phyloP scores from a whole-genome alignment of 2,797 vertebrate genomes.

The Heteromormyrus szaboi region DNA sequence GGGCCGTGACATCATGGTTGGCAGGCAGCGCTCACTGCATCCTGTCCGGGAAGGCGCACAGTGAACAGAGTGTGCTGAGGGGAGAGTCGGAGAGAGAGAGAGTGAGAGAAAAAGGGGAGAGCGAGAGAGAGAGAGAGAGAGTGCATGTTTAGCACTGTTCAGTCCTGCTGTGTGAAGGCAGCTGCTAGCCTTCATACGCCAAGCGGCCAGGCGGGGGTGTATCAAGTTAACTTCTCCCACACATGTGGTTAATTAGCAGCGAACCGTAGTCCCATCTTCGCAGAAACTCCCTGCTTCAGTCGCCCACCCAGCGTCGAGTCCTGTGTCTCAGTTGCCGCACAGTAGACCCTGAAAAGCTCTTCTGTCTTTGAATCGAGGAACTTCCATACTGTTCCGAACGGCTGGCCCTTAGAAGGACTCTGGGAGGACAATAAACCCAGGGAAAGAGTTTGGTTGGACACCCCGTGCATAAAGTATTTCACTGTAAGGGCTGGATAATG shows the following conservation, averaged over 20 bases:
- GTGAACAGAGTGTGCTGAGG: not conserved
- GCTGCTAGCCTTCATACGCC: slow-evolving; percentile 47
- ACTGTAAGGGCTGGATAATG: not conserved
- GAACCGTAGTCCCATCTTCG: slow-evolving; percentile 24
- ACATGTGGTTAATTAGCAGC: slow-evolving; percentile 35
- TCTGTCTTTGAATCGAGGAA: not conserved
- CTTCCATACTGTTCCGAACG: not conserved
- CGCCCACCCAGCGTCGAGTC: not conserved
- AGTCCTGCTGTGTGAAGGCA: slow-evolving; percentile 45
- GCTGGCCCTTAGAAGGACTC: not conserved
- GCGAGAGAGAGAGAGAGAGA: not conserved
- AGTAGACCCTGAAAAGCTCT: not conserved
- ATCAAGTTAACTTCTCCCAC: slow-evolving; percentile 16
- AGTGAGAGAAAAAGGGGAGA: not conserved
- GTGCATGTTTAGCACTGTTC: slow-evolving; percentile 19
- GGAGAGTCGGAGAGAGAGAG: not conserved
- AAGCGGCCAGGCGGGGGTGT: slow-evolving; percentile 28
- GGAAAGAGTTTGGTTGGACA: not conserved
- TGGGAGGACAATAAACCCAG: not conserved
- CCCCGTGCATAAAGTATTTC: not conserved
- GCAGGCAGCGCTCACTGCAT: slow-evolving; percentile 43
- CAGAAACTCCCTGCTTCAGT: not conserved
- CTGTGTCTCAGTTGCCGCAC: not conserved
- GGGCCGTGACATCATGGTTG: slow-evolving; percentile 59
- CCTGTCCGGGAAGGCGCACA: slow-evolving; percentile 51